These are phyloP conservation scores for Oceanodroma tethys DNA, from an alignment of 2,113 vertebrate genomes.

Conservation along the genomic window DNA sequence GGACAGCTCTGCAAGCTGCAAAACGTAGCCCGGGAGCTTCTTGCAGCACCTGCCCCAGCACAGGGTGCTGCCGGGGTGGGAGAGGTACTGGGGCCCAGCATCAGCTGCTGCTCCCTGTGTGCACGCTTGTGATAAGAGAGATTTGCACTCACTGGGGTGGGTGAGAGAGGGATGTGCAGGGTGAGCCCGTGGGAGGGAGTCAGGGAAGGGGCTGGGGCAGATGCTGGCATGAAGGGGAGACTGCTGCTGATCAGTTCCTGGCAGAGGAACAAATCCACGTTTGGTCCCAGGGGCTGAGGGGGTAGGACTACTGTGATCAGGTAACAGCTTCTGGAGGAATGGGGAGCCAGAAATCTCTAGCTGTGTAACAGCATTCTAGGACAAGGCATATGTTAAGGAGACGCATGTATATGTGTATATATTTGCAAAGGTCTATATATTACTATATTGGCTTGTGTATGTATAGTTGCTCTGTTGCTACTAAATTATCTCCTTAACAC, in stretches of 20 bases:
- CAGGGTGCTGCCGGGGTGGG: not conserved
- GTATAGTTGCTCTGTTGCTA: not conserved
- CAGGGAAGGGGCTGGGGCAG: not conserved
- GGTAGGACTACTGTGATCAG: not conserved
- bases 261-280: not conserved
- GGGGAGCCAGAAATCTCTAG: not conserved
- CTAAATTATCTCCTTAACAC: not conserved
- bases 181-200: not conserved
- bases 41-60: not conserved
- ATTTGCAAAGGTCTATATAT: not conserved
- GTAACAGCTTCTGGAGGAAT: not conserved
- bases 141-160: rapidly evolving
- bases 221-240: not conserved
- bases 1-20: not conserved
- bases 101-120: not conserved
- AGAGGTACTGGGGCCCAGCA: rapidly evolving
- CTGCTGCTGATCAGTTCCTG: not conserved
- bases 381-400: not conserved
- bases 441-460: not conserved
- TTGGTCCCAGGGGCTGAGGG: not conserved
- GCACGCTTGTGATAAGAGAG: not conserved
- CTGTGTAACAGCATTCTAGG: not conserved
- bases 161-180: not conserved
- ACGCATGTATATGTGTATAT: not conserved
- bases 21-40: not conserved